Evolutionary conservation across 2,797 vertebrate genomes (phyloP).

Genomic region (Protosalanx chinensis): DNA sequence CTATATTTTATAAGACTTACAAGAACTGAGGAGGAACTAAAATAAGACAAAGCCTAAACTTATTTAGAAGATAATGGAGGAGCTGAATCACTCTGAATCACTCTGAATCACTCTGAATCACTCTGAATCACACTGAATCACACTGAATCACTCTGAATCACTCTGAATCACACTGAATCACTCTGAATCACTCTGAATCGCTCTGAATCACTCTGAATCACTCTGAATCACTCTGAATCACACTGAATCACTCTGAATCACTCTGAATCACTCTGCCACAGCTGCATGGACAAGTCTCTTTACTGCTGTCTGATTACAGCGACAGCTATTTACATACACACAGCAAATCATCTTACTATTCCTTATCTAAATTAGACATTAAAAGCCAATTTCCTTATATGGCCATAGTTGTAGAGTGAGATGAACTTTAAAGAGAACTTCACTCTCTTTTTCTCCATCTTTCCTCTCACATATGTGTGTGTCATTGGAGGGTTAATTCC

Average conservation of each 20-base stretch:
- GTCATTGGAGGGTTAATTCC: background rate
- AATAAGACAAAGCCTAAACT: constrained; percentile 26
- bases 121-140: no score
- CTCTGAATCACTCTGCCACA: constrained; percentile 23
- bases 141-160: no score
- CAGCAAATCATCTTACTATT: no score
- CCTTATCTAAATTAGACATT: background rate
- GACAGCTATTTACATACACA: constrained; percentile 29
- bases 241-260: no score
- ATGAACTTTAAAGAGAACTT: constrained; percentile 28
- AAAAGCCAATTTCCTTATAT: background rate
- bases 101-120: no score
- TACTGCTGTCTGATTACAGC: constrained; percentile 38
- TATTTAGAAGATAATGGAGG: constrained; percentile 31
- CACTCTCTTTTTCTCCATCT: constrained; percentile 17
- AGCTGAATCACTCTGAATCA: constrained; percentile 13
- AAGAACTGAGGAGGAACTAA: constrained; percentile 3
- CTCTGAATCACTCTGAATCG: no score
- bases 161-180: no score
- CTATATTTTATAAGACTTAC: constrained; percentile 50
- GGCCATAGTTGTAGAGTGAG: background rate
- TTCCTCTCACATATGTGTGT: background rate
- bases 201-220: no score
- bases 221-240: no score
- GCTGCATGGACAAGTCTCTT: constrained; percentile 32